These are phyloP conservation scores for Trochalopteron elliotii DNA, from an alignment of 2,113 vertebrate genomes.

Conservation along the genomic window DNA sequence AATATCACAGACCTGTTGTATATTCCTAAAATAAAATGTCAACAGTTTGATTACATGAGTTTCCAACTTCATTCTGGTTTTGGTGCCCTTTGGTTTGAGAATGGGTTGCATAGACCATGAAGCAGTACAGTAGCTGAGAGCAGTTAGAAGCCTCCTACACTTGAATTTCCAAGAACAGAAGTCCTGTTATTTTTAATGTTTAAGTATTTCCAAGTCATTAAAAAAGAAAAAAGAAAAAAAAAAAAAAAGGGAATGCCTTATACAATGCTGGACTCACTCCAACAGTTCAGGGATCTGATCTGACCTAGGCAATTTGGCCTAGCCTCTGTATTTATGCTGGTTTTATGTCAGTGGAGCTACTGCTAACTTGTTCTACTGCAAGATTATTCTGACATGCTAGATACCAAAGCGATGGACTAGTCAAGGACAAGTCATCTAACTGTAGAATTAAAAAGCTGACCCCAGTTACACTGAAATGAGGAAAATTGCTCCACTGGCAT, in stretches of 20 bases:
- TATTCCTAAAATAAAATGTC: neutral
- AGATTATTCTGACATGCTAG: neutral
- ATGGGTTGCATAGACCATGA: accelerated
- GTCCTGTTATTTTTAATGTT: neutral
- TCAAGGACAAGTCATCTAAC: neutral
- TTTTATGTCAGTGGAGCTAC: neutral
- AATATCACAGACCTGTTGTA: neutral
- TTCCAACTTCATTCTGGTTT: neutral
- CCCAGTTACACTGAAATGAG: neutral
- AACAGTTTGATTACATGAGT: no score
- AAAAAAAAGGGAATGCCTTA: neutral
- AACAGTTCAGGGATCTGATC: conserved; percentile 1
- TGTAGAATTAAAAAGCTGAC: neutral
- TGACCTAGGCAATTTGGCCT: neutral
- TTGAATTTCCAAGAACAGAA: conserved; percentile 36
- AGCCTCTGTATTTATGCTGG: neutral
- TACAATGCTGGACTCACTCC: conserved; percentile 49
- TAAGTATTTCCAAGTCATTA: neutral
- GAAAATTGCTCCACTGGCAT: neutral
- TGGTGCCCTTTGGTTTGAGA: accelerated
- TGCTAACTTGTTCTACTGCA: neutral
- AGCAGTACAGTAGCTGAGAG: neutral
- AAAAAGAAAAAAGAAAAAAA: neutral
- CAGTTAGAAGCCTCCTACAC: neutral
- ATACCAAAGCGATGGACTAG: neutral